Conservation (phyloP, 2,113 vertebrate genomes). For the Colossoma macropomum region DNA sequence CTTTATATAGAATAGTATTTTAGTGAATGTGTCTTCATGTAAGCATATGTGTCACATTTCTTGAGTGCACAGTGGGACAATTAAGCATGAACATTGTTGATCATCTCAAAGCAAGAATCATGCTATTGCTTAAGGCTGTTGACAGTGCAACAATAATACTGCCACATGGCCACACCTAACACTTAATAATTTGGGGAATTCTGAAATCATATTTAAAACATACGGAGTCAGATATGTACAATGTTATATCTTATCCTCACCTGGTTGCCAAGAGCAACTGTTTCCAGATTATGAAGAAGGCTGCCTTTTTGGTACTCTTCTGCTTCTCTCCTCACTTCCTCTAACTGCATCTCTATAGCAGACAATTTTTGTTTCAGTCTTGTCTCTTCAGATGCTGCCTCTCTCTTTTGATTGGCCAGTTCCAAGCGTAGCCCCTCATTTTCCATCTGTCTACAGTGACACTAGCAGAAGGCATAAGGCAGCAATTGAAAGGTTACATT, state of each 20-base stretch:
- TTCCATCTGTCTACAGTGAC: constrained; percentile 62
- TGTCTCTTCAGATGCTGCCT: constrained; percentile 62
- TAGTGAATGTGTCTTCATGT: too few species aligned
- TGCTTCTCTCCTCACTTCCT: constrained; percentile 48
- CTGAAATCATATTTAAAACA: too few species aligned
- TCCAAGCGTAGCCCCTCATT: constrained; percentile 50
- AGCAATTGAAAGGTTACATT: neutral
- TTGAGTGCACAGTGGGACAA: too few species aligned
- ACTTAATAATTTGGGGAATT: too few species aligned
- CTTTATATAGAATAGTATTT: too few species aligned
- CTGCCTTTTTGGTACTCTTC: constrained; percentile 58
- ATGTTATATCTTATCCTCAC: constrained; percentile 62
- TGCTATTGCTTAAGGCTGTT: too few species aligned
- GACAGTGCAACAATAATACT: too few species aligned
- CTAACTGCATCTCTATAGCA: constrained; percentile 64
- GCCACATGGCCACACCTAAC: too few species aligned
- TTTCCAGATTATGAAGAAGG: constrained; percentile 49
- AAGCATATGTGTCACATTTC: too few species aligned
- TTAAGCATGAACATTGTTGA: too few species aligned
- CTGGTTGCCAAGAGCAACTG: constrained; percentile 62
- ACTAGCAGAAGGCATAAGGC: constrained; percentile 51
- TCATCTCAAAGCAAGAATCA: too few species aligned
- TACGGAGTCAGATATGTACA: too few species aligned
- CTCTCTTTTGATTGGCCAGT: constrained; percentile 63
- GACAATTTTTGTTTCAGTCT: constrained; percentile 66